phyloP scores from a whole-genome alignment of 2,888 invertebrate species.

The Chymomyza caudatula region DNA sequence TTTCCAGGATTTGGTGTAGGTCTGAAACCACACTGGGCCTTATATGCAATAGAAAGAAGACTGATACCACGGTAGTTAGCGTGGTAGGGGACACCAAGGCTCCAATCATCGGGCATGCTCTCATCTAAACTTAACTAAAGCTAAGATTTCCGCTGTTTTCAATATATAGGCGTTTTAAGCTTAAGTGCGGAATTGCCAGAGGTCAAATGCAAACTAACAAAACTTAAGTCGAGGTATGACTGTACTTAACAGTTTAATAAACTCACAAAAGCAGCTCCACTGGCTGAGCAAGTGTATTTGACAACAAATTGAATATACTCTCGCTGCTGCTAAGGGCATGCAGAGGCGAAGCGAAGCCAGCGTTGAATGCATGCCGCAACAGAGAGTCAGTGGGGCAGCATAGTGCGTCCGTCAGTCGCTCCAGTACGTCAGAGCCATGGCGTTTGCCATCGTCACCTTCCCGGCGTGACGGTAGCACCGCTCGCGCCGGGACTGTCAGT shows the following conservation, averaged over 20 bases:
- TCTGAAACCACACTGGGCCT: no score
- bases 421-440: neutral
- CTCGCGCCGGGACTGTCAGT: neutral
- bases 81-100: no score
- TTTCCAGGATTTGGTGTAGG: no score
- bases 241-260: neutral
- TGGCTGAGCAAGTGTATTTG: neutral
- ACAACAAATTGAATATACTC: neutral
- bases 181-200: no score
- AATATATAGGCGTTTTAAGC: no score
- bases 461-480: neutral
- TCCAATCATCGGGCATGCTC: no score
- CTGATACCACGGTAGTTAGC: no score
- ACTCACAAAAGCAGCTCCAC: neutral
- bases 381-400: slow-evolving; percentile 37
- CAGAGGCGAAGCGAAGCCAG: slow-evolving; percentile 19
- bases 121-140: no score
- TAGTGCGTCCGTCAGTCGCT: slow-evolving; percentile 2
- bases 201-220: no score
- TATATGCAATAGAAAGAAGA: no score
- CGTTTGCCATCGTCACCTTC: neutral
- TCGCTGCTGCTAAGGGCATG: neutral
- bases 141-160: no score
- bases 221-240: no score
- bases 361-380: slow-evolving; percentile 45